Percentiles rank a stretch among this genome's conserved stretches.
Conservation (phyloP, 2,797 vertebrate species). For the Aotus griseimembra region DNA sequence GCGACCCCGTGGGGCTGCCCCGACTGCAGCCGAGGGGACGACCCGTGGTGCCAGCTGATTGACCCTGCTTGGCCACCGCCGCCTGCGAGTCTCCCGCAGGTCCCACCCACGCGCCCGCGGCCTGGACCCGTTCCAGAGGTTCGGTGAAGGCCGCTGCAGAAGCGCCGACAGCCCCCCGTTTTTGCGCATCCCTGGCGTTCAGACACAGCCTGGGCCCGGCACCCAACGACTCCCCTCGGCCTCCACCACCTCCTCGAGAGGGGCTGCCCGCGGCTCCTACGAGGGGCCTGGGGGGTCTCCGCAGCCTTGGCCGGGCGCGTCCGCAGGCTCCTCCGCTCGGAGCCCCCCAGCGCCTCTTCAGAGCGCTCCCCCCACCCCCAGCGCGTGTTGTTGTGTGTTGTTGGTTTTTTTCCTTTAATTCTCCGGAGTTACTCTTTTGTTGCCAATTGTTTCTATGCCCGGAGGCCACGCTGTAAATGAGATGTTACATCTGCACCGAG, state of each 20-base stretch:
- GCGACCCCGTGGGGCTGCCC: not conserved
- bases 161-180: not conserved
- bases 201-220: too few relatives aligned
- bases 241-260: not conserved
- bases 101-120: not conserved
- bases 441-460: constrained; percentile 87
- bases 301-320: not conserved
- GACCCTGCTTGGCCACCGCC: not conserved
- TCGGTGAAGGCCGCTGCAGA: not conserved
- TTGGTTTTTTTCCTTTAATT: constrained; percentile 61
- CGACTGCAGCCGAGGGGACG: too few relatives aligned
- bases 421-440: constrained; percentile 73
- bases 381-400: constrained; percentile 5
- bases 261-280: too few relatives aligned
- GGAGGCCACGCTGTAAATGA: constrained; percentile 88
- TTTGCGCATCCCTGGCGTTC: not conserved
- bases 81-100: not conserved
- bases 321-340: not conserved
- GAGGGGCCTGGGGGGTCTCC: not conserved
- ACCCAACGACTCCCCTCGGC: not conserved
- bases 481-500: constrained; percentile 88
- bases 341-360: not conserved
- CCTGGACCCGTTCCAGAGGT: not conserved
- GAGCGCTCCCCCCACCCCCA: not conserved
- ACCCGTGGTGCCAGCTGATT: not conserved